These are phyloP conservation scores for Shargacucullia verbasci DNA, from an alignment of 2,888 invertebrate genomes.

Conservation along the genomic window DNA sequence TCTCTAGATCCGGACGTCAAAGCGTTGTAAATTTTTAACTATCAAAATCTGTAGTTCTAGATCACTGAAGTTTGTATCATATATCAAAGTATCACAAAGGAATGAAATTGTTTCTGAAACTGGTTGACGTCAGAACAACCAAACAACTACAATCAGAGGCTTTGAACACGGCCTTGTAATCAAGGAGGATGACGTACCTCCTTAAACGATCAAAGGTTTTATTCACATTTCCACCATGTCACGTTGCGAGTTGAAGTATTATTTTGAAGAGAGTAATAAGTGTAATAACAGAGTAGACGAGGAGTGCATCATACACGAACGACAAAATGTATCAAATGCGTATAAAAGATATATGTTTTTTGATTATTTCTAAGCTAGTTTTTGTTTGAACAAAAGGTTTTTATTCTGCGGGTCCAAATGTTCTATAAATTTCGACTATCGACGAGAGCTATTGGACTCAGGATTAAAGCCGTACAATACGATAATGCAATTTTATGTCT, in stretches of 20 bases:
- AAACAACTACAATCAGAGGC: too few relatives aligned
- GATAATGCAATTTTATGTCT: not conserved
- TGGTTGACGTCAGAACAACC: too few relatives aligned
- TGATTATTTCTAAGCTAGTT: too few relatives aligned
- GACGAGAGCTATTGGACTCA: not conserved
- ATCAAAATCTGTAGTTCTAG: too few relatives aligned
- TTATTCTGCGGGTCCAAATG: not conserved
- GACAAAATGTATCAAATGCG: constrained; percentile 4
- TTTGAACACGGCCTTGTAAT: too few relatives aligned
- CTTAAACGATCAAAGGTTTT: constrained; percentile 7
- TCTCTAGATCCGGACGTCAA: too few relatives aligned
- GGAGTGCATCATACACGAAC: constrained; percentile 21
- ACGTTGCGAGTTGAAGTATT: constrained; percentile 25
- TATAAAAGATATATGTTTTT: not conserved
- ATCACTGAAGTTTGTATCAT: too few relatives aligned
- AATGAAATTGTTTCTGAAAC: too few relatives aligned
- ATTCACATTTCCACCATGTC: constrained; percentile 26
- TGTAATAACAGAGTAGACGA: constrained; percentile 19
- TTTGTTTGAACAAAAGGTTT: too few relatives aligned
- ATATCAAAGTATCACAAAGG: too few relatives aligned
- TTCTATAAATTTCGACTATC: not conserved
- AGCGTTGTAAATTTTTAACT: too few relatives aligned
- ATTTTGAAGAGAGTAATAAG: constrained; percentile 9
- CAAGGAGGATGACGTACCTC: too few relatives aligned
- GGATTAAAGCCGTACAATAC: not conserved